Percentiles rank a stretch among this genome's conserved stretches.
Conservation (phyloP, 2,888 invertebrate species). For the Palloptera scutellata region DNA sequence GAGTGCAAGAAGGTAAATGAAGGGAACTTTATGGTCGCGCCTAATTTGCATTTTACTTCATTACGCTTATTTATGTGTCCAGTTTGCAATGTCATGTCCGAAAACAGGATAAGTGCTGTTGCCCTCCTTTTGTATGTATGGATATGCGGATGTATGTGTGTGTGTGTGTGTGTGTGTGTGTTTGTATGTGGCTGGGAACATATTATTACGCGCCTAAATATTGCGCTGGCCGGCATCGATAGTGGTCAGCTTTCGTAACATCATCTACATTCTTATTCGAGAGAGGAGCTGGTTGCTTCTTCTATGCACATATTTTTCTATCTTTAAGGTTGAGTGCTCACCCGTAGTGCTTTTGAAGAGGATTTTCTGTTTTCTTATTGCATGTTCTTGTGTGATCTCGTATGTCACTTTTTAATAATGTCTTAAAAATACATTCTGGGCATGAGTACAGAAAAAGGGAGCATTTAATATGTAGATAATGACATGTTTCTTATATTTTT, state of each 20-base stretch:
- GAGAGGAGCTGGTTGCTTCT: neutral
- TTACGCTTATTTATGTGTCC: conserved; percentile 44
- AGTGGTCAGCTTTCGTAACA: too few species aligned
- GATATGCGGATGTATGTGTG: too few species aligned
- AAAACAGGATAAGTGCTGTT: conserved; percentile 40
- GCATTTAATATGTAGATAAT: too few species aligned
- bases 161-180: too few species aligned
- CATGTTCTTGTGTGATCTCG: conserved; percentile 27
- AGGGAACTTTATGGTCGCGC: conserved; percentile 31
- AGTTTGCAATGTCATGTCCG: conserved; percentile 41
- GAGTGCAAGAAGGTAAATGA: conserved; percentile 24
- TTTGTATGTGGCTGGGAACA: too few species aligned
- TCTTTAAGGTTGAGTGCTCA: conserved; percentile 22
- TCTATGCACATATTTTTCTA: neutral
- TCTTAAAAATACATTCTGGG: too few species aligned
- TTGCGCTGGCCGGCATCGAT: too few species aligned
- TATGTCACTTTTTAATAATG: too few species aligned
- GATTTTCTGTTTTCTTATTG: conserved; percentile 21
- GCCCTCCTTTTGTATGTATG: neutral
- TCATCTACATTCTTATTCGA: too few species aligned
- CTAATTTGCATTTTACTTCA: conserved; percentile 47
- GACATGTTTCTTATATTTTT: too few species aligned
- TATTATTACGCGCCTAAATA: too few species aligned
- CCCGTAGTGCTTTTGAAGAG: conserved; percentile 22
- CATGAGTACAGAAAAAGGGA: too few species aligned